Conservation (phyloP, 1,140 invertebrate genomes). For the Geopemphigus sp. region DNA sequence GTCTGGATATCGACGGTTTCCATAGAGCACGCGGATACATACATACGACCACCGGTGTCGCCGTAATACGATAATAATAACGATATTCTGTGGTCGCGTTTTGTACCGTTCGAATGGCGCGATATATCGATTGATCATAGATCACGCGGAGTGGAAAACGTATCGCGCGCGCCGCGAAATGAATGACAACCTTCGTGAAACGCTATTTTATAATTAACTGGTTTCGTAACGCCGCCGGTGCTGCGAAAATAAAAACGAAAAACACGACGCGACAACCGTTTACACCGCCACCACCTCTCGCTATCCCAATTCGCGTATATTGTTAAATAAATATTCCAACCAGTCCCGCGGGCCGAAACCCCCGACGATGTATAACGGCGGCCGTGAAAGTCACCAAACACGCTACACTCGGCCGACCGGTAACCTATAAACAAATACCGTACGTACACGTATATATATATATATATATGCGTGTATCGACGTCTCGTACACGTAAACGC, state of each 20-base stretch:
- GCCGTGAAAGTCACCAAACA: conserved; percentile 1
- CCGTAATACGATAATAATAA: neutral
- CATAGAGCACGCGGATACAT: no score
- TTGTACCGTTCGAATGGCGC: neutral
- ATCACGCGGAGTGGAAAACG: neutral
- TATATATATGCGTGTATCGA: no score
- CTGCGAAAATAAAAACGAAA: neutral
- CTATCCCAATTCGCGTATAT: neutral
- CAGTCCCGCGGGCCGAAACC: neutral
- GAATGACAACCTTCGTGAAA: conserved; percentile 13
- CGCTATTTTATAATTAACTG: conserved; percentile 27
- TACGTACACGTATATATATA: no score
- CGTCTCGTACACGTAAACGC: neutral
- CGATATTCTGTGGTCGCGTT: neutral
- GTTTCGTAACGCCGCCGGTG: conserved; percentile 13
- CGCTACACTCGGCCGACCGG: no score
- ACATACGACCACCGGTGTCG: neutral
- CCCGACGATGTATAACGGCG: conserved; percentile 26
- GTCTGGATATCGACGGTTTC: neutral
- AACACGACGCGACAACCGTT: neutral
- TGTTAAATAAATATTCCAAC: conserved; percentile 26
- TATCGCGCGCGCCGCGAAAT: neutral
- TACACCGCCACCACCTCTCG: conserved; percentile 5
- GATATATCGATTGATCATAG: neutral
- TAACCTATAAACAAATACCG: conserved; percentile 25